Conservation (phyloP, 35 echinoderm and acorn worm genomes). For the Nesometra sesokonis region DNA sequence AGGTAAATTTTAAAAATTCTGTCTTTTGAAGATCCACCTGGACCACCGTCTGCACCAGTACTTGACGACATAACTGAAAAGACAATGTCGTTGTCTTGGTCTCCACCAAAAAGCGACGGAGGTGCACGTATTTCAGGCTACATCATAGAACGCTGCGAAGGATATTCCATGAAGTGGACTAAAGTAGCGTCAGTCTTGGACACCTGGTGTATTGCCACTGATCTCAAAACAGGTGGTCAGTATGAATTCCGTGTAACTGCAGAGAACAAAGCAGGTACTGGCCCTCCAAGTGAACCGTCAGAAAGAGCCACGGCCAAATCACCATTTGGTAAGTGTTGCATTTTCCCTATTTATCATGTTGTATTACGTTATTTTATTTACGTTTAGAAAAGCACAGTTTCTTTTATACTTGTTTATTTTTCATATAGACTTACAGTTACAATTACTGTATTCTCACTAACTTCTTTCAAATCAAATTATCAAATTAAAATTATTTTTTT, state of each 20-base stretch:
- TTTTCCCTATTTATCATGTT: not conserved
- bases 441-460: too few relatives aligned
- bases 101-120: slow-evolving; percentile 66
- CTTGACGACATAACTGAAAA: slow-evolving; percentile 64
- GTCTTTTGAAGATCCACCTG: slow-evolving; percentile 60
- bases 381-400: too few relatives aligned
- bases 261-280: slow-evolving; percentile 71
- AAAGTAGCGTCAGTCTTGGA: slow-evolving; percentile 70
- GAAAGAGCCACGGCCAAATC: slow-evolving; percentile 67
- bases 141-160: slow-evolving; percentile 73
- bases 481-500: too few relatives aligned
- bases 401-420: too few relatives aligned
- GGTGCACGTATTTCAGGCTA: slow-evolving; percentile 79
- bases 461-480: too few relatives aligned
- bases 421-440: too few relatives aligned
- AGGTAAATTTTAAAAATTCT: too few relatives aligned
- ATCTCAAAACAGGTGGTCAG: slow-evolving; percentile 61
- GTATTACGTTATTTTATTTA: too few relatives aligned
- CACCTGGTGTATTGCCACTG: slow-evolving; percentile 28
- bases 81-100: slow-evolving; percentile 81
- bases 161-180: slow-evolving; percentile 64
- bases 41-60: slow-evolving; percentile 68
- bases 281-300: slow-evolving; percentile 78
- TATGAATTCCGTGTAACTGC: slow-evolving; percentile 86
- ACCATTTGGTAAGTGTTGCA: slow-evolving; percentile 55